Evolutionary conservation across 2,797 vertebrate genomes (phyloP), one percentile per base, ranked within the genome.

Genomic region (Harpagifer antarcticus): DNA sequence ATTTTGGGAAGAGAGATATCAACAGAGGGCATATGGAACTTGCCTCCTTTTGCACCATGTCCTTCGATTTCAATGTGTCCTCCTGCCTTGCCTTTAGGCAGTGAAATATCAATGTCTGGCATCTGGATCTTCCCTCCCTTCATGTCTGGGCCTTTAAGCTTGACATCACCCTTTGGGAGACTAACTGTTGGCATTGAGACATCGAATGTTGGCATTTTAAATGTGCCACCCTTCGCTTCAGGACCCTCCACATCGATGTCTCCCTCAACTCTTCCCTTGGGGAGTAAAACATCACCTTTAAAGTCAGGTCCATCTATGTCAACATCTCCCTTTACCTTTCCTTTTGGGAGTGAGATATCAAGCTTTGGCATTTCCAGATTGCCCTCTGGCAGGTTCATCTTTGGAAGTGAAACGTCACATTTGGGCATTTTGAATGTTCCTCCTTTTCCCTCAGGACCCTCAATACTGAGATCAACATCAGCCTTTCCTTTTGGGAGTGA

Each of bases 301-400:
- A 76, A 5, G 3, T 64, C 74, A 42, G 60, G 64, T 78, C 58
- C 80, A 4, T 90, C 92, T 60, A 82, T 59, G 12, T 85, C 77
- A 57, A 78, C 3, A 9, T 55, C n/a, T 0, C 48, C 11, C 3
- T 68, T 42, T 1, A n/a, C 19, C 50, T 88, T 88, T 47, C 67
- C 68, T 81, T 88, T 90, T 8, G 91, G 83, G 0, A 86, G 79
- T 13, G 91, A 80, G 37, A 95, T 70, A 7, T 93, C 85, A 9
- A 84, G 55, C 37, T 68, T 86, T 0, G 92, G 93, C 58, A 94
- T 87, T 5, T 89, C 78, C 44, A 85, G 3, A 20, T 67, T 72
- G 9, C 68, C 72, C 49, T 90, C 67, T 61, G 86, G 79, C 3
- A 85, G 37, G 6, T 73, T 88, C 2, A 84, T 16, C 15, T 88